Evolutionary conservation across 64 coral and sea anemone species (phyloP), one percentile per base, ranked within the genome.

Genomic region (Dendrophyllia cribrosa): DNA sequence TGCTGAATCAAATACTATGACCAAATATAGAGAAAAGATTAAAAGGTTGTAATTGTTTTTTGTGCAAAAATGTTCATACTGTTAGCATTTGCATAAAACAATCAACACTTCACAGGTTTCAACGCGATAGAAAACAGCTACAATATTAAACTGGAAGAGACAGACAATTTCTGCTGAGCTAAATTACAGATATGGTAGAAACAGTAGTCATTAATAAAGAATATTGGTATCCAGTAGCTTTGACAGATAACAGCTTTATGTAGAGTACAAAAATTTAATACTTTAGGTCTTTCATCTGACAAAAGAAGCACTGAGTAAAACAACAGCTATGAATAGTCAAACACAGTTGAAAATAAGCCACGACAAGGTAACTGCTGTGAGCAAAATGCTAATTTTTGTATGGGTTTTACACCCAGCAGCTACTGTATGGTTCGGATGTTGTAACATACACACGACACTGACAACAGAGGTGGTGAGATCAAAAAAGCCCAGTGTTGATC

Each of bases 11-110:
- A 84, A 84, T 84, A 84, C 80, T 84, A 68, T 84, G 80, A 84
- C 80, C 80, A 84, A 67, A 84, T 84, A 84, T 84, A 84, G 61
- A 84, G 60, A 67, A 84, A 65, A 83, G 15, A 64, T 83, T 64
- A 43, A 80, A 60, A 17, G 22, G 19, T 15, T 80, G 77, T 34
- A 9, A 49, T 43, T 64, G n/a, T 59, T 83, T 60, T 25, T 44
- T 59, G 11, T 59, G 34, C 34, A 75, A 49, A 75, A n/a, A 75
- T 49, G 72, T 50, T 51, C 17, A 20, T 14, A 49, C 15, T 51
- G 72, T 0, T 48, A 75, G 15, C 45, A 34, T 50, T 50, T 51
- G 44, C 16, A 7, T 6, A 44, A 49, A 43, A 48, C 20, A 49
- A 50, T 7, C 1, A 75, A 20, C 44, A 51, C 16, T 75, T 48